phyloP scores from a whole-genome alignment of 2,888 invertebrate species.

The Heteropelma amictum region DNA sequence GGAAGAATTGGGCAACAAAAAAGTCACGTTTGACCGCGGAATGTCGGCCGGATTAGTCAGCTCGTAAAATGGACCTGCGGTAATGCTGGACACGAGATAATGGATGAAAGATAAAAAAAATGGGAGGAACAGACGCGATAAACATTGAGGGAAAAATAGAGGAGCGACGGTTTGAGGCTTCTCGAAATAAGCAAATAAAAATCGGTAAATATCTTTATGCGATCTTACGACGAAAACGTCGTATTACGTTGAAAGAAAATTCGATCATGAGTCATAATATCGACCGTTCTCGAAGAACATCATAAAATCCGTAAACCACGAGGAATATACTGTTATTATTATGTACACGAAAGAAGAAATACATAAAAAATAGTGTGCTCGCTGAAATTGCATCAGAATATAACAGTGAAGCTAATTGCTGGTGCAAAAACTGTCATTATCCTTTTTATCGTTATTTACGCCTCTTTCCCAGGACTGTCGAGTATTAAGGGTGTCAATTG shows the following conservation, averaged over 20 bases:
- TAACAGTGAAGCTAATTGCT: no score
- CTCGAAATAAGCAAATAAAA: conserved; percentile 30
- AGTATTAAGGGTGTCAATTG: not conserved
- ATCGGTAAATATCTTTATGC: not conserved
- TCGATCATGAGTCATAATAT: conserved; percentile 41
- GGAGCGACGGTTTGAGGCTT: conserved; percentile 15
- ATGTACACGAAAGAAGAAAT: not conserved
- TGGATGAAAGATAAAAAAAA: not conserved
- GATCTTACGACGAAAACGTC: conserved; percentile 28
- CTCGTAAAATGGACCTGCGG: no score
- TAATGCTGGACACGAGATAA: not conserved
- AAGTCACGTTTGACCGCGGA: no score
- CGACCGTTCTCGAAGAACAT: not conserved
- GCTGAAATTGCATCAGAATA: no score
- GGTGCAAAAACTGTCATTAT: no score
- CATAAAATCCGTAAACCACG: conserved; percentile 50
- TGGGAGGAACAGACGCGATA: not conserved
- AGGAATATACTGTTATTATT: conserved; percentile 21
- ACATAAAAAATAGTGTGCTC: no score
- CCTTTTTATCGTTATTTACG: no score
- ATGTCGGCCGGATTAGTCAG: no score
- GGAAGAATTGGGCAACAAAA: no score
- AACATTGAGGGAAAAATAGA: not conserved
- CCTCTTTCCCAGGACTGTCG: no score
- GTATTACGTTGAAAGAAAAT: conserved; percentile 22